Conservation (phyloP, 1,140 invertebrate genomes). For the Papilio helenus region DNA sequence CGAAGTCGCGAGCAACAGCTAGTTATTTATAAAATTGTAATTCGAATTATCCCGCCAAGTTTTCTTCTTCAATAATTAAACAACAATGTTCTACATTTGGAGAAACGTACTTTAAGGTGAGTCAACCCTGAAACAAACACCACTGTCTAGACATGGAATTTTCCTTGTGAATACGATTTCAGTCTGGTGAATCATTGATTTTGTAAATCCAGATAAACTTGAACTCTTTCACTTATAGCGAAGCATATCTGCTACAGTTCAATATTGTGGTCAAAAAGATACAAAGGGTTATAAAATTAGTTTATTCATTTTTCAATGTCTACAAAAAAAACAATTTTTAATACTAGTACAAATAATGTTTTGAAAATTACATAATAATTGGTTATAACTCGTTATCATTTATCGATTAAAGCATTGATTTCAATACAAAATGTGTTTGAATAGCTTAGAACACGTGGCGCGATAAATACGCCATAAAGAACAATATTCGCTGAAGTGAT, state of each 20-base stretch:
- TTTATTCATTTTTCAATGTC: no score
- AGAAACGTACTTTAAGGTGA: background rate
- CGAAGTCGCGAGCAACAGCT: no score
- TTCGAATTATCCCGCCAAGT: no score
- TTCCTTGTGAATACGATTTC: conserved; percentile 7
- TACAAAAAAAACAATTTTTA: no score
- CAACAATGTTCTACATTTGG: background rate
- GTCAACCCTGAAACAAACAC: conserved; percentile 1
- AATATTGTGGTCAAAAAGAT: background rate
- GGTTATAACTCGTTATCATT: background rate
- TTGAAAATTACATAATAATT: background rate
- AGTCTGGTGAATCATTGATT: conserved; percentile 7
- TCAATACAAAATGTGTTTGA: conserved; percentile 28
- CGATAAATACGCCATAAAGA: conserved; percentile 23
- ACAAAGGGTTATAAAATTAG: background rate
- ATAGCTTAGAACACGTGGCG: conserved; percentile 19
- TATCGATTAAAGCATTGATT: background rate
- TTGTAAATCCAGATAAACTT: background rate
- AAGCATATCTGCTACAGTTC: background rate
- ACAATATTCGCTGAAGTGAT: conserved; percentile 29
- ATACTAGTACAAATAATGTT: no score
- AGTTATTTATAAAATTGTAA: no score
- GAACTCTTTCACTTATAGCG: background rate
- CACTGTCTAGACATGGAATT: conserved; percentile 18
- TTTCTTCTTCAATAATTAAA: no score